Evolutionary conservation across 2,113 vertebrate species (phyloP), one percentile per base, ranked within the genome.

Genomic region (Trichomycterus rosablanca): DNA sequence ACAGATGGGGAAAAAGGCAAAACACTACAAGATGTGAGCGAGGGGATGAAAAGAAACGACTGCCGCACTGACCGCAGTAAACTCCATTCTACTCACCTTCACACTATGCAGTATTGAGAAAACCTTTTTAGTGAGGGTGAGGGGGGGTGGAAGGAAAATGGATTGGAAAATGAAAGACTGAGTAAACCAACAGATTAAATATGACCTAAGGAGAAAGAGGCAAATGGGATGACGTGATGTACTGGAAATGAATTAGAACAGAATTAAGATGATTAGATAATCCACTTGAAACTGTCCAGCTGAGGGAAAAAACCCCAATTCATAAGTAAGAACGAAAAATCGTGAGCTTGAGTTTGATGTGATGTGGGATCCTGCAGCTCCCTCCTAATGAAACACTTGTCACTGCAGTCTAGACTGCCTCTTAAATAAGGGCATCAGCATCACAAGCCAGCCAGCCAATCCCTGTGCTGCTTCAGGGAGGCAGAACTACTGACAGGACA

Each of bases 331-430:
- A 20, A 22, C 0, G n/a, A 32, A 59, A 18, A 55, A 60, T 14
- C 18, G 58, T 19, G 45, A 50, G 58, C 19, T 37, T 7, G 48
- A 66, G 57, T 54, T 45, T 28, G 52, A 63, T 16, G 49, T 45
- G 72, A 15, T 63, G 68, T 55, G 24, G 49, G 67, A 65, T 54
- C 59, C 51, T 49, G 57, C 51, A 59, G 72, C 49, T 54, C 18
- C 54, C 44, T 67, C 56, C 64, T 67, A 59, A 51, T 67, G 70
- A 72, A 67, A 67, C 54, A 50, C 54, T 53, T 32, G 63, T 58
- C 63, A 70, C 59, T 74, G 72, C 72, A 74, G 72, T 74, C 72
- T 70, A 74, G 72, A 74, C 67, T 67, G 54, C 28, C 61, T 54
- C 63, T 67, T 62, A 45, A 67, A 64, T 32, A 26, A 60, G 63